Evolutionary conservation across 1,140 invertebrate genomes (phyloP).

Genomic region (Temnothorax nylanderi): DNA sequence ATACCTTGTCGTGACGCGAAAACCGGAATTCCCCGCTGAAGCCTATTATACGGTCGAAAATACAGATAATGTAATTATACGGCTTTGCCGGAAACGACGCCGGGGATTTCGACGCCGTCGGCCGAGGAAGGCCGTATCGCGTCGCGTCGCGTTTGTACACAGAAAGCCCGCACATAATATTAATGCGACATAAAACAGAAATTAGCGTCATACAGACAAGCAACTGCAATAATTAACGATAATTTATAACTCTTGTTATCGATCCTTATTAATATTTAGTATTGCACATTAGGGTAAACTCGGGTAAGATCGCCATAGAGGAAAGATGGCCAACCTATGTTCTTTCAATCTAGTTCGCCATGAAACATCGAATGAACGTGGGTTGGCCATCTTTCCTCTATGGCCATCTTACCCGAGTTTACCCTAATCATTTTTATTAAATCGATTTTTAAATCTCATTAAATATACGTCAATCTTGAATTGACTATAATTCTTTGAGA

Average conservation of each 20-base stretch:
- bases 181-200: conserved; percentile 26
- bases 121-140: not conserved
- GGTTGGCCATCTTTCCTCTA: no score
- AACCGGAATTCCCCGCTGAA: conserved; percentile 55
- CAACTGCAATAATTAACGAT: not conserved
- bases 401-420: no score
- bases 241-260: not conserved
- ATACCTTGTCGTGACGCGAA: conserved; percentile 53
- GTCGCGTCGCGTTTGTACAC: not conserved
- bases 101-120: conserved; percentile 38
- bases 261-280: not conserved
- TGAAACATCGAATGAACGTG: no score
- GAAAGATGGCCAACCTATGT: no score
- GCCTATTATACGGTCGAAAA: conserved; percentile 63
- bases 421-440: conserved; percentile 13
- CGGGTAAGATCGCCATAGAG: no score
- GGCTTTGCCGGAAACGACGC: conserved; percentile 42
- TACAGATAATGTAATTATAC: conserved; percentile 64
- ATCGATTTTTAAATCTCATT: not conserved
- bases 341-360: no score
- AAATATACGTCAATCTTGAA: not conserved
- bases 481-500: not conserved
- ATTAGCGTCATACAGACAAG: not conserved
- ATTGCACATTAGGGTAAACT: no score
- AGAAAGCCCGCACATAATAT: not conserved